Evolutionary conservation across 2,888 invertebrate genomes (phyloP).

Genomic region (Pterostichus madidus): DNA sequence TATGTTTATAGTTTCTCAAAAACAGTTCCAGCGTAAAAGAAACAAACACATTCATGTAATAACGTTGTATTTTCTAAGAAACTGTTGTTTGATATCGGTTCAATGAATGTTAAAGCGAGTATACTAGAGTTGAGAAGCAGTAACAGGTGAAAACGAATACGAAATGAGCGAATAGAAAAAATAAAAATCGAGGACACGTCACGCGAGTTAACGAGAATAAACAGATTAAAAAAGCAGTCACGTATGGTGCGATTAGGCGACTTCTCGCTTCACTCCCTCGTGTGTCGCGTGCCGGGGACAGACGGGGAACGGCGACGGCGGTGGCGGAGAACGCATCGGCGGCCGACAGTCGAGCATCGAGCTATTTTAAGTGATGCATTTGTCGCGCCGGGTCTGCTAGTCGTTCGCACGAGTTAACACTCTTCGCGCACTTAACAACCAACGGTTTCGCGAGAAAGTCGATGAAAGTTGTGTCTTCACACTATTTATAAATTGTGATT

Average conservation of each 20-base stretch:
- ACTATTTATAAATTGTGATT: constrained; percentile 19
- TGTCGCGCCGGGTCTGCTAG: constrained; percentile 54
- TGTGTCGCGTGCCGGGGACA: constrained; percentile 18
- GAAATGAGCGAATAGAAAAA: constrained; percentile 31
- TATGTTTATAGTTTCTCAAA: not conserved
- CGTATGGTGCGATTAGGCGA: constrained; percentile 40
- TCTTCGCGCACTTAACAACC: constrained; percentile 32
- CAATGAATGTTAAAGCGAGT: constrained; percentile 11
- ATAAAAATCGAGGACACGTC: constrained; percentile 49
- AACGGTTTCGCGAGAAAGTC: constrained; percentile 46
- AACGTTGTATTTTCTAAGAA: constrained; percentile 3
- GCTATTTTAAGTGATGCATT: constrained; percentile 66
- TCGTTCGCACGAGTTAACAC: constrained; percentile 19
- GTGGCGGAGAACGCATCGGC: constrained; percentile 29
- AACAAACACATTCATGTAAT: constrained; percentile 3
- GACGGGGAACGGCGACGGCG: not conserved
- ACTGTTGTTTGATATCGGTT: not conserved
- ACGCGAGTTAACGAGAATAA: constrained; percentile 14
- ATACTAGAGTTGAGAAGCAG: not conserved
- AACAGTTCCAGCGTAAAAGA: not conserved
- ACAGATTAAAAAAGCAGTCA: constrained; percentile 48
- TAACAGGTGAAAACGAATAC: constrained; percentile 42
- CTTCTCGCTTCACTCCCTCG: constrained; percentile 1
- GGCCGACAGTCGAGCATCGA: constrained; percentile 22
- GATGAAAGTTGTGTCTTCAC: constrained; percentile 47